Conservation (phyloP, 2,888 invertebrate genomes). For the Opisthograptis luteolata region DNA sequence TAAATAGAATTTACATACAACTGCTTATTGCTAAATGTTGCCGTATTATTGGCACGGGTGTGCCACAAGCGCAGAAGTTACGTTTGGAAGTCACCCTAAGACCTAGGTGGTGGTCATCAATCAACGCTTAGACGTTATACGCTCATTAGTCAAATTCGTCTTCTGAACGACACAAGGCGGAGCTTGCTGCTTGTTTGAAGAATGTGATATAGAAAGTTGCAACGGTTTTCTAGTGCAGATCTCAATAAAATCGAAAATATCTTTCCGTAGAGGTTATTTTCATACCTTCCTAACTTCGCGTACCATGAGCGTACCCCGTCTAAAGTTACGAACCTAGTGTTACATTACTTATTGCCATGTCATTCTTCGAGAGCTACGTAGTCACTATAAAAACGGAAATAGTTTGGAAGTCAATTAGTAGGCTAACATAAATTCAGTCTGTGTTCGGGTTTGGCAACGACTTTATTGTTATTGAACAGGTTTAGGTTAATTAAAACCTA, state of each 20-base stretch:
- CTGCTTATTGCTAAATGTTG: constrained; percentile 82
- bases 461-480: constrained; percentile 63
- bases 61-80: constrained; percentile 43
- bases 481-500: constrained; percentile 46
- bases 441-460: constrained; percentile 80
- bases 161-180: no score
- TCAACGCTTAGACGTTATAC: constrained; percentile 5
- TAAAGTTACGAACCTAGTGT: constrained; percentile 2
- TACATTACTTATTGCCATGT: constrained; percentile 33
- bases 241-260: no score
- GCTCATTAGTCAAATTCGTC: background rate
- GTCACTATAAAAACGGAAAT: constrained; percentile 52
- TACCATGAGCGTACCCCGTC: constrained; percentile 1
- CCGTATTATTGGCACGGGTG: constrained; percentile 55
- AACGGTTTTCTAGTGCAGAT: no score
- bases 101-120: constrained; percentile 40
- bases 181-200: no score
- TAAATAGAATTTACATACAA: constrained; percentile 82
- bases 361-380: constrained; percentile 31
- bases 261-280: background rate
- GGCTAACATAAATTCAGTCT: constrained; percentile 81
- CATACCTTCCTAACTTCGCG: background rate
- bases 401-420: constrained; percentile 67
- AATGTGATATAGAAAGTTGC: no score
- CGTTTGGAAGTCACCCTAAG: constrained; percentile 44